Evolutionary conservation across 2,888 invertebrate genomes (phyloP).

Genomic region (Leptinotarsa rubiginosa): DNA sequence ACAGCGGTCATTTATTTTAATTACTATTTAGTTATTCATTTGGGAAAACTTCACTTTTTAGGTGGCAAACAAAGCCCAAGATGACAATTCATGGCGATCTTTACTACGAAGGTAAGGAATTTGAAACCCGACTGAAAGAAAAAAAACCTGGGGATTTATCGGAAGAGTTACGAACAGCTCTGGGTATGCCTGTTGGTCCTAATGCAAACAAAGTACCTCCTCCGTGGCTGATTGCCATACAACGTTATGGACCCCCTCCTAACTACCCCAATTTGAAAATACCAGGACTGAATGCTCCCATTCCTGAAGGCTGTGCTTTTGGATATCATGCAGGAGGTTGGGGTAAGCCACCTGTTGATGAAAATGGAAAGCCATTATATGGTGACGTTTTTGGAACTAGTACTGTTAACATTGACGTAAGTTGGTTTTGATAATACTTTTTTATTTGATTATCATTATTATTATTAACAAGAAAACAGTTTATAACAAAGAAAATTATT

Average conservation of each 20-base stretch:
- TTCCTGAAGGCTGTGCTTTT: slow-evolving; percentile 96
- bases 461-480: too few relatives aligned
- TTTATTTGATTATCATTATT: too few relatives aligned
- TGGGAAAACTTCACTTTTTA: slow-evolving; percentile 55
- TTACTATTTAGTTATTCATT: slow-evolving; percentile 9
- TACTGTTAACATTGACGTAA: slow-evolving; percentile 77
- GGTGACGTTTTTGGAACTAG: slow-evolving; percentile 98
- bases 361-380: slow-evolving; percentile 96
- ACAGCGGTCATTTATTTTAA: too few relatives aligned
- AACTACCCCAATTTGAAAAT: slow-evolving; percentile 99
- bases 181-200: slow-evolving; percentile 99
- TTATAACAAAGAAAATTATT: too few relatives aligned
- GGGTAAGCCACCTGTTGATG: slow-evolving; percentile 99
- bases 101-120: slow-evolving; percentile 99
- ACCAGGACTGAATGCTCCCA: slow-evolving; percentile 97
- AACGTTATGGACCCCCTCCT: slow-evolving; percentile 98
- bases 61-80: slow-evolving; percentile 98
- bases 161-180: slow-evolving; percentile 93
- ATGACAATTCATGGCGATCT: slow-evolving; percentile 99
- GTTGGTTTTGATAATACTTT: slow-evolving; percentile 49
- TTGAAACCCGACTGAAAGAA: slow-evolving; percentile 96
- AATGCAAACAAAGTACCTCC: slow-evolving; percentile 89
- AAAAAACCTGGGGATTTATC: slow-evolving; percentile 98
- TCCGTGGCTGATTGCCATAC: slow-evolving; percentile 97
- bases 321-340: slow-evolving; percentile 99